Percentiles rank a stretch among this genome's conserved stretches.
phyloP scores from a whole-genome alignment of 2,888 invertebrate species.

The Eupithecia dodoneata region DNA sequence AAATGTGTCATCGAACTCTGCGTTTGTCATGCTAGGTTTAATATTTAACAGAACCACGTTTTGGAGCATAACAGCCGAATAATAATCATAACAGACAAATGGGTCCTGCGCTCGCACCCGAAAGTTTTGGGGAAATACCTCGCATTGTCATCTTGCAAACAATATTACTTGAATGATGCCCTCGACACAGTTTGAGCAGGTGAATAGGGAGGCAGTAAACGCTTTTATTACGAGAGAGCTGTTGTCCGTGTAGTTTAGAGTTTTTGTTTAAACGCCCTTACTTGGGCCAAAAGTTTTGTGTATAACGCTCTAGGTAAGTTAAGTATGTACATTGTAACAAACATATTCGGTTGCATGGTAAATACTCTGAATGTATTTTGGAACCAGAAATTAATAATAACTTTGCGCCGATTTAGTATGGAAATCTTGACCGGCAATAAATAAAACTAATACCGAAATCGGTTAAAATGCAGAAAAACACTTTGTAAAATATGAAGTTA shows the following conservation, averaged over 20 bases:
- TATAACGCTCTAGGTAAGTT: not conserved
- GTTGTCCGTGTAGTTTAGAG: constrained; percentile 49
- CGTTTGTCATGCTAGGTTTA: constrained; percentile 1
- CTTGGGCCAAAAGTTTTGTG: not conserved
- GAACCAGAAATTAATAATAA: not conserved
- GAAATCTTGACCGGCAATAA: not conserved
- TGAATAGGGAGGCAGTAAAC: constrained; percentile 49
- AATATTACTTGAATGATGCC: constrained; percentile 57
- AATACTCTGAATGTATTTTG: not conserved
- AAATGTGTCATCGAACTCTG: not conserved
- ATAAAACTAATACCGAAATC: not conserved
- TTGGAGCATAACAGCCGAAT: constrained; percentile 47
- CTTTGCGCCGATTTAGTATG: not conserved
- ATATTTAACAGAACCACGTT: constrained; percentile 36
- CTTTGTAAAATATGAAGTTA: constrained; percentile 35
- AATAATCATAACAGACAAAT: constrained; percentile 39
- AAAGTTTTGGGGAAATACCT: constrained; percentile 49
- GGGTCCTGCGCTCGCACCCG: constrained; percentile 43
- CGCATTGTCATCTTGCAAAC: constrained; percentile 52
- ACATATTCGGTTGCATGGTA: not conserved
- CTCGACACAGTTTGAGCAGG: constrained; percentile 55
- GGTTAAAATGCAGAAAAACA: constrained; percentile 11
- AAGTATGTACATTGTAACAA: not conserved
- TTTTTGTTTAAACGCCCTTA: constrained; percentile 39
- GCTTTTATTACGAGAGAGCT: constrained; percentile 54